Evolutionary conservation across 2,888 invertebrate genomes (phyloP).

Genomic region (Apodemia hepburni): DNA sequence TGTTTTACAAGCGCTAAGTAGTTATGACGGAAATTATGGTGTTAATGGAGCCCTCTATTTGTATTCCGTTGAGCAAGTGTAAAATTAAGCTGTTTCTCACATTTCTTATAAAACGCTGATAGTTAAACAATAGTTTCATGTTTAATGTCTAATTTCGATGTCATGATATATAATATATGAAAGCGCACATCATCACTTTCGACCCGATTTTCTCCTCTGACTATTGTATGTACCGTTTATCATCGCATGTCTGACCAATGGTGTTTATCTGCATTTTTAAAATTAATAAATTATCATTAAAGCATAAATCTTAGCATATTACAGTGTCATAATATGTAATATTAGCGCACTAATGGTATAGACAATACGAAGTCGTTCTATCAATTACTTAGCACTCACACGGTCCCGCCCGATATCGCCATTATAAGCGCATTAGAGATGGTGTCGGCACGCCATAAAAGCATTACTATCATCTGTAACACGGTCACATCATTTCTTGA

Average conservation of each 20-base stretch:
- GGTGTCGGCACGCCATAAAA: conserved; percentile 65
- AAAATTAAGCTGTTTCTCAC: neutral
- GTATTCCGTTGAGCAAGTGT: neutral
- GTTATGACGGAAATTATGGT: too few relatives aligned
- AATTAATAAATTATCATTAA: conserved; percentile 24
- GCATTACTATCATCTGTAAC: conserved; percentile 70
- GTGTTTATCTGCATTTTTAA: neutral
- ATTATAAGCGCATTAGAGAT: conserved; percentile 75
- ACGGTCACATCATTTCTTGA: conserved; percentile 71
- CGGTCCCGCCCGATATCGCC: conserved; percentile 58
- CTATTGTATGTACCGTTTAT: conserved; percentile 1
- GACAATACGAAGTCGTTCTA: conserved; percentile 59
- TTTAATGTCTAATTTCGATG: too few relatives aligned
- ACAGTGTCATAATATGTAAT: conserved; percentile 33
- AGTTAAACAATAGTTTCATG: neutral
- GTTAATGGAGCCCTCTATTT: neutral
- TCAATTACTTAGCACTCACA: conserved; percentile 71
- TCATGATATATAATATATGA: neutral
- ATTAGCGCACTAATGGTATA: conserved; percentile 57
- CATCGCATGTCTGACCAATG: neutral
- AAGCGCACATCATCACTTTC: neutral
- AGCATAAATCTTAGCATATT: conserved; percentile 12
- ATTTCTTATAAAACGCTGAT: neutral
- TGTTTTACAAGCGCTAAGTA: neutral
- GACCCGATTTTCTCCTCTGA: neutral